A percentile compares a stretch with the other conserved stretches of the same genome.
Evolutionary conservation across 2,888 invertebrate genomes (phyloP).

Genomic region (Pandemis corylana): DNA sequence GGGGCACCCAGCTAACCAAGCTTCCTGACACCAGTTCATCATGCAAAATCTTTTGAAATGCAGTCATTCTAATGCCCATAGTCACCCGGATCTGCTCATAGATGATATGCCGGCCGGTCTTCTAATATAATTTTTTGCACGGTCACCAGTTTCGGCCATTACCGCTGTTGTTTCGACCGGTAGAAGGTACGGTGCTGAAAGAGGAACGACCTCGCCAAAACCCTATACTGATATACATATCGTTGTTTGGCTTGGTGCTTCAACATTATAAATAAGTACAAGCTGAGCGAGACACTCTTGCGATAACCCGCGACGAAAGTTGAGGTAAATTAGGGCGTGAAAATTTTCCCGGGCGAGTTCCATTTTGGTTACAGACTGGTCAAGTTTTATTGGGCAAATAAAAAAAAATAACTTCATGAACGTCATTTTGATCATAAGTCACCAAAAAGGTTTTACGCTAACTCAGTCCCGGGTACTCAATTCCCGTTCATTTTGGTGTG

Average conservation of each 20-base stretch:
- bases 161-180: conserved; percentile 14
- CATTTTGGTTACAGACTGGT: not conserved
- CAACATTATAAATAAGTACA: conserved; percentile 7
- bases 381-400: not conserved
- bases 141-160: not conserved
- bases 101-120: not conserved
- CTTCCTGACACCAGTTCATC: conserved; percentile 14
- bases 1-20: conserved; percentile 27
- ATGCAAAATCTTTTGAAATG: conserved; percentile 16
- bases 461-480: not conserved
- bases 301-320: conserved; percentile 10
- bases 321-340: conserved; percentile 8
- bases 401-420: not conserved
- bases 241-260: conserved; percentile 7
- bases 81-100: not conserved
- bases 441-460: not conserved
- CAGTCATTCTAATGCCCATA: conserved; percentile 5
- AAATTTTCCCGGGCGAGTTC: not conserved
- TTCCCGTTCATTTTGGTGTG: conserved; percentile 10
- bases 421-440: not conserved
- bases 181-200: conserved; percentile 1
- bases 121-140: not conserved
- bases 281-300: conserved; percentile 6
- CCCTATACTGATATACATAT: not conserved
- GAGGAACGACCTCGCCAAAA: not conserved